A percentile compares a stretch with the other conserved stretches of the same genome.
phyloP scores from a whole-genome alignment of 2,888 invertebrate species.

The Smittia aterrima region DNA sequence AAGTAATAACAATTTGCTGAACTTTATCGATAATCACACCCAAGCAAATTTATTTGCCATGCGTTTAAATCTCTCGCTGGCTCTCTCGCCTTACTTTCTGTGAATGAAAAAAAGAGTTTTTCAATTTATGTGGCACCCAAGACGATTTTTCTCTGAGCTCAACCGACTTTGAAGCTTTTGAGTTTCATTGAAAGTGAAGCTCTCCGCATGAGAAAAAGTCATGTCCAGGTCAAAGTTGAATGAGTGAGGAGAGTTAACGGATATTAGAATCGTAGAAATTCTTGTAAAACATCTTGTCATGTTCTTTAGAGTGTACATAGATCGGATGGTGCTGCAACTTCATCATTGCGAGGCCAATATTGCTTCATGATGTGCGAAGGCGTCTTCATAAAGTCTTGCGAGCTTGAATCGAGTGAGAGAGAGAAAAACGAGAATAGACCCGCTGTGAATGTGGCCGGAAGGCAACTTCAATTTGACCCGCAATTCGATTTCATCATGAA shows the following conservation, averaged over 20 bases:
- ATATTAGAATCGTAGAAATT: not conserved
- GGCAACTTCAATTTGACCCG: constrained; percentile 41
- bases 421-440: constrained; percentile 30
- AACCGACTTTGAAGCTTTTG: not conserved
- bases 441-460: constrained; percentile 41
- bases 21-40: constrained; percentile 41
- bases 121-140: constrained; percentile 22
- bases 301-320: not conserved
- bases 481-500: constrained; percentile 41
- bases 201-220: not conserved
- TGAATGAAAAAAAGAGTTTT: constrained; percentile 14
- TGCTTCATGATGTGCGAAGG: constrained; percentile 35
- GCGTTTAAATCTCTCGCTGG: constrained; percentile 20
- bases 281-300: not conserved
- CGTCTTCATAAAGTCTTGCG: constrained; percentile 33
- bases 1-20: constrained; percentile 40
- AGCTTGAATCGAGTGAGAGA: not conserved
- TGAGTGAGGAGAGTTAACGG: not conserved
- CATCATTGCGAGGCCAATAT: not conserved
- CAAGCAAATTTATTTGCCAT: constrained; percentile 35
- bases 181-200: not conserved
- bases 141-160: not conserved
- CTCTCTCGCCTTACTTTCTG: not conserved
- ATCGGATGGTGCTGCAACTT: not conserved
- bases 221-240: constrained; percentile 18